Evolutionary conservation across 2,113 vertebrate genomes (phyloP).

Genomic region (Eublepharis macularius): DNA sequence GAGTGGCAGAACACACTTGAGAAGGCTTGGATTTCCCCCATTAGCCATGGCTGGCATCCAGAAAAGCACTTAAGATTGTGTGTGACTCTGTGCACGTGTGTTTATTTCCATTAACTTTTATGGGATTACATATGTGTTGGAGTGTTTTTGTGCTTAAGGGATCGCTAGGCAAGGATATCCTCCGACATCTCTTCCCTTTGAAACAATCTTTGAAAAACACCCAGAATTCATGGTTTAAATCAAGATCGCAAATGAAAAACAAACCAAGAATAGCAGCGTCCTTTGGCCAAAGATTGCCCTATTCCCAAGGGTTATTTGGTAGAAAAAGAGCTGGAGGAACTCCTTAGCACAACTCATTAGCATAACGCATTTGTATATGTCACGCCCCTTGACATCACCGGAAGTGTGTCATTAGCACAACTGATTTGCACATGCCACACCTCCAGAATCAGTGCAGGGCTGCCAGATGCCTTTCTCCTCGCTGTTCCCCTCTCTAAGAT

Average conservation of each 20-base stretch:
- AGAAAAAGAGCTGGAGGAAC: too few relatives aligned
- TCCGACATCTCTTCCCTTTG: not conserved
- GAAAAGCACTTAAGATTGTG: constrained; percentile 20
- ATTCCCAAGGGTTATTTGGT: too few relatives aligned
- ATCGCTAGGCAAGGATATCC: not conserved
- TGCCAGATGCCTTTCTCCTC: not conserved
- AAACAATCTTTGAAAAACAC: not conserved
- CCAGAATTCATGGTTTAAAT: not conserved
- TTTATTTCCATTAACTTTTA: constrained; percentile 3
- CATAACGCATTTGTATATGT: too few relatives aligned
- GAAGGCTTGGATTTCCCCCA: not conserved
- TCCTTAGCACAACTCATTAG: too few relatives aligned
- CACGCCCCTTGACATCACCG: too few relatives aligned
- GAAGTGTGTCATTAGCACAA: too few relatives aligned
- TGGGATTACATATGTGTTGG: not conserved
- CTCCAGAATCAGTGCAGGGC: not conserved
- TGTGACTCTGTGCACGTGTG: not conserved
- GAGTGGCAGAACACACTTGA: not conserved
- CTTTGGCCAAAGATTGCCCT: not conserved
- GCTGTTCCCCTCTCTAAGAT: not conserved
- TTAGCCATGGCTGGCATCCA: constrained; percentile 13
- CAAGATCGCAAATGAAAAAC: not conserved
- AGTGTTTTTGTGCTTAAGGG: not conserved
- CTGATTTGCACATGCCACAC: too few relatives aligned
- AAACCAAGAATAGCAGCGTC: not conserved